These are phyloP conservation scores for crab-eating macaque (Macaca fascicularis) DNA, from an alignment of 2,113 vertebrate genomes.

Conservation along the genomic window DNA sequence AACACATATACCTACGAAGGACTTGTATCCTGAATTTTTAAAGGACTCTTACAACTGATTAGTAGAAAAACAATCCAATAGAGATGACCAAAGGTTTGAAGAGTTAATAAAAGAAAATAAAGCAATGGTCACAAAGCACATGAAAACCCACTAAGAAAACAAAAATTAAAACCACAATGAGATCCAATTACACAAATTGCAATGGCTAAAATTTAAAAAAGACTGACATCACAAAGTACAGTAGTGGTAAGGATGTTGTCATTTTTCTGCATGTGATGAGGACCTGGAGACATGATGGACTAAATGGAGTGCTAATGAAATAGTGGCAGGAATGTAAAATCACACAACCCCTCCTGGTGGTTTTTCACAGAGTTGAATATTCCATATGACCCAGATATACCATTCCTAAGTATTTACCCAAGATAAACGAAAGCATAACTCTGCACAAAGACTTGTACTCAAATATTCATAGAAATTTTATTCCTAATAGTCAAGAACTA, in stretches of 20 bases:
- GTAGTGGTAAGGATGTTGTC: not conserved
- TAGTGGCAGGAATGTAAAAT: not conserved
- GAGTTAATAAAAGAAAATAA: not conserved
- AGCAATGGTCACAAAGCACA: not conserved
- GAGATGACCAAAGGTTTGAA: not conserved
- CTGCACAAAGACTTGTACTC: not conserved
- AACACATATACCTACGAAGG: not conserved
- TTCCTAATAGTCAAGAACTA: not conserved
- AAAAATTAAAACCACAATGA: not conserved
- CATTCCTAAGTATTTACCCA: not conserved
- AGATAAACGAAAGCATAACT: constrained; percentile 20
- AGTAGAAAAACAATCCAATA: not conserved
- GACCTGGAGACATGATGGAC: not conserved
- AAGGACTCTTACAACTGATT: not conserved
- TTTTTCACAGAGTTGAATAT: not conserved
- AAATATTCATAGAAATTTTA: not conserved
- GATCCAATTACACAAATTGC: not conserved
- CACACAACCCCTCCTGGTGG: not conserved
- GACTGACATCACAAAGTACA: not conserved
- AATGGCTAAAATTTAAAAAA: not conserved
- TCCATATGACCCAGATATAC: not conserved
- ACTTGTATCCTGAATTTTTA: not conserved
- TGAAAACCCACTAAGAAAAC: not conserved
- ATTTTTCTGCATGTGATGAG: no score
- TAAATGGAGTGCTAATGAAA: not conserved